Percentiles rank a stretch among this genome's conserved stretches.
phyloP scores from a whole-genome alignment of 2,113 vertebrate genomes.

The Otolemur garnettii region DNA sequence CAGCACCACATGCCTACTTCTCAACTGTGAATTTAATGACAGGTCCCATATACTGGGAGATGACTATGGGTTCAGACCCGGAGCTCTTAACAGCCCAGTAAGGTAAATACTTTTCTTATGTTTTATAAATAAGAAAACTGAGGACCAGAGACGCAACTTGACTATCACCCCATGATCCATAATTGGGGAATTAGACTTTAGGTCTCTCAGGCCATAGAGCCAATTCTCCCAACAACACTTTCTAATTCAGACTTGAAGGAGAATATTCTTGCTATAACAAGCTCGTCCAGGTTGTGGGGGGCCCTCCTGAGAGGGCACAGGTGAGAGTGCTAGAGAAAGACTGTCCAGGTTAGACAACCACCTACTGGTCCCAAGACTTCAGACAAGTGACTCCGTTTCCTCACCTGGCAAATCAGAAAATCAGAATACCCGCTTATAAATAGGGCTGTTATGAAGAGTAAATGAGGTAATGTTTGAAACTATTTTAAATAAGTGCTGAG shows the following conservation, averaged over 20 bases:
- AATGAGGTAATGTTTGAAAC: constrained; percentile 41
- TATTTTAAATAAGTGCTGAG: neutral
- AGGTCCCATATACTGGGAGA: neutral
- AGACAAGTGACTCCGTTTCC: neutral
- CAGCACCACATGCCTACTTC: neutral
- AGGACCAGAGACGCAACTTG: neutral
- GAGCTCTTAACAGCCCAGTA: neutral
- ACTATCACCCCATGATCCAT: neutral
- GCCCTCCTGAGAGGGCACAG: neutral
- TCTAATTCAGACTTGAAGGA: neutral
- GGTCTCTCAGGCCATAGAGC: neutral
- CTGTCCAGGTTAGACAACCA: neutral
- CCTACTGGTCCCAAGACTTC: neutral
- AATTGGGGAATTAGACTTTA: neutral
- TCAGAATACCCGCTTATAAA: neutral
- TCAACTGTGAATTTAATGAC: neutral
- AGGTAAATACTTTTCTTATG: neutral
- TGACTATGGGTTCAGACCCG: neutral
- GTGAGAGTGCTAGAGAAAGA: neutral
- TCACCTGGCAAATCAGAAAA: neutral
- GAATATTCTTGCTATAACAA: neutral
- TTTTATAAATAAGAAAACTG: constrained; percentile 17
- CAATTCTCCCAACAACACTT: neutral
- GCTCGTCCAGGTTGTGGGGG: too few relatives aligned
- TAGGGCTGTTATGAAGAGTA: neutral